Evolutionary conservation across 2,113 vertebrate species (phyloP).

Genomic region (Anseranas semipalmata): DNA sequence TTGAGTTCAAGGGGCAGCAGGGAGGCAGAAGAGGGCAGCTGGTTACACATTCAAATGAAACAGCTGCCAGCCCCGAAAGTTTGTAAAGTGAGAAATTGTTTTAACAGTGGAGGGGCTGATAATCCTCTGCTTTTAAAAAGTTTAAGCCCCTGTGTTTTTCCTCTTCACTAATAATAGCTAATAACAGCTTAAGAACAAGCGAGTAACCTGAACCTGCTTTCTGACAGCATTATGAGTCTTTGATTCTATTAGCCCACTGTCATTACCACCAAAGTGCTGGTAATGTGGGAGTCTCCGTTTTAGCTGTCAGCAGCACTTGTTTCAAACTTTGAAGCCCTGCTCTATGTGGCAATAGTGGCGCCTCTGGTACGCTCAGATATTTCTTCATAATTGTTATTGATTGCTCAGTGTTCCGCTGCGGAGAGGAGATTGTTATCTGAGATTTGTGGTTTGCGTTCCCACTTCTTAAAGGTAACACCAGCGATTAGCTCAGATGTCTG

Average conservation of each 20-base stretch:
- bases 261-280: constrained; percentile 58
- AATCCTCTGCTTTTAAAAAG: constrained; percentile 69
- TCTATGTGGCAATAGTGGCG: constrained; percentile 18
- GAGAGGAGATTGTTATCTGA: not conserved
- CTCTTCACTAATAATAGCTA: constrained; percentile 64
- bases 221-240: constrained; percentile 55
- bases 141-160: constrained; percentile 60
- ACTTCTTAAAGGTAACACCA: not conserved
- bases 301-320: constrained; percentile 59
- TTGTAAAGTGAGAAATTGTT: constrained; percentile 72
- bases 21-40: constrained; percentile 66
- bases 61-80: constrained; percentile 68
- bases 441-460: constrained; percentile 14
- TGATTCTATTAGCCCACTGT: constrained; percentile 65
- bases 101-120: constrained; percentile 65
- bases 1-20: constrained; percentile 72
- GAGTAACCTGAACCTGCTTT: constrained; percentile 65
- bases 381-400: constrained; percentile 42
- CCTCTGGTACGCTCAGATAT: not conserved
- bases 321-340: constrained; percentile 47
- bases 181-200: constrained; percentile 60
- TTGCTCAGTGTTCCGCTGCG: not conserved
- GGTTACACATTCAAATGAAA: constrained; percentile 56
- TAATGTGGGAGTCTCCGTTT: constrained; percentile 43
- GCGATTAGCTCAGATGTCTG: not conserved